Percentiles rank a stretch among this genome's conserved stretches.
phyloP scores from a whole-genome alignment of 2,113 vertebrate genomes.

The Gobio gobio region DNA sequence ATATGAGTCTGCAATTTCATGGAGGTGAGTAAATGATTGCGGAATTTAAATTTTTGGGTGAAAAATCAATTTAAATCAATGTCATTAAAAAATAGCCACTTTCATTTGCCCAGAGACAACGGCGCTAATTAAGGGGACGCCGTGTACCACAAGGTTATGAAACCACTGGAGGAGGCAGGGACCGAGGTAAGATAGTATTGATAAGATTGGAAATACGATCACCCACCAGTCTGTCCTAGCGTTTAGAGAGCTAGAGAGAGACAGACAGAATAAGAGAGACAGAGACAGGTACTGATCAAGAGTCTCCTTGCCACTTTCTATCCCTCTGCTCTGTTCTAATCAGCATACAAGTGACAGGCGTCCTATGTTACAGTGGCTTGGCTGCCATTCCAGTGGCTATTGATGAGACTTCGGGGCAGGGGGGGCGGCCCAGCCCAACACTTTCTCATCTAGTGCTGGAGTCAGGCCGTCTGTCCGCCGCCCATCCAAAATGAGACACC shows the following conservation, averaged over 20 bases:
- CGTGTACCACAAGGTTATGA: constrained; percentile 64
- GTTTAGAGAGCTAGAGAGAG: constrained; percentile 57
- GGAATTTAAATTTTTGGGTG: not conserved
- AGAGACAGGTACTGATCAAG: constrained; percentile 54
- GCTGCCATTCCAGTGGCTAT: constrained; percentile 73
- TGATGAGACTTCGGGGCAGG: constrained; percentile 72
- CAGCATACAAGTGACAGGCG: constrained; percentile 74
- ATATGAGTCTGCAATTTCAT: not conserved
- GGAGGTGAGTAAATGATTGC: not conserved
- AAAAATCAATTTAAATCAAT: not conserved
- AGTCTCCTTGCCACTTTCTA: constrained; percentile 51
- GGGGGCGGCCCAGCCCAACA: constrained; percentile 61
- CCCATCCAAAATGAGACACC: constrained; percentile 67
- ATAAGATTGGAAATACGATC: constrained; percentile 76
- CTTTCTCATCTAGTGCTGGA: constrained; percentile 75
- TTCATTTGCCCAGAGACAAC: constrained; percentile 10
- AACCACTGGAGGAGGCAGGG: constrained; percentile 60
- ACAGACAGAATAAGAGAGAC: constrained; percentile 44
- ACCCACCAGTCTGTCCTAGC: constrained; percentile 65
- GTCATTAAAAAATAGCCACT: not conserved
- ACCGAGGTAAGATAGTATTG: constrained; percentile 70
- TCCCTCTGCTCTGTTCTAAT: constrained; percentile 64
- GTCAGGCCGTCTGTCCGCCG: constrained; percentile 84
- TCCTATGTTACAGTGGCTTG: constrained; percentile 70
- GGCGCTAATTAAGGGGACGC: constrained; percentile 49